Evolutionary conservation across 2,113 vertebrate species (phyloP), one percentile per base, ranked within the genome.

Genomic region (Brevimyrus niger): DNA sequence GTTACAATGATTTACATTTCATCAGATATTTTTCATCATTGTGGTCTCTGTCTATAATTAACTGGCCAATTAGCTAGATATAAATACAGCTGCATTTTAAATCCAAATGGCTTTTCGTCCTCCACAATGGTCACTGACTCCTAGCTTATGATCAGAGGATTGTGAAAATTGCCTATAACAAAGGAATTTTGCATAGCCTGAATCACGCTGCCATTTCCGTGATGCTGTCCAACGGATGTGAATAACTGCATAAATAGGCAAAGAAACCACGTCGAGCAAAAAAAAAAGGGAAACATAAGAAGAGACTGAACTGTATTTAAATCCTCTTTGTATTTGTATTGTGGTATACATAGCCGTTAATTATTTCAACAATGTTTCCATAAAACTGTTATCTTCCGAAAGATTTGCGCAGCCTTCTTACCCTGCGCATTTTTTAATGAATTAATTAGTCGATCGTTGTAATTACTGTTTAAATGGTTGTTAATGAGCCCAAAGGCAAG

Each of bases 381-480:
- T 93, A 93, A 94, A 95, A 95, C 91, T 91, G 91, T 94, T 94
- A 95, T 95, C 95, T 94, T 90, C 90, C 87, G 92, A 93, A 94
- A 95, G 92, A 95, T 95, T 95, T 94, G 92, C 92, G 92, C 90
- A 87, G 87, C 91, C 91, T 92, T 95, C 95, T 94, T 94, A 94
- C 69, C 91, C 88, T 42, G 90, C 93, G 93, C 93, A 92, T 93
- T 96, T 95, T 91, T 91, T 89, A 94, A 96, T 93, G 94, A 95
- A 96, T 96, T 95, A 96, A 96, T 96, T 96, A 96, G 94, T 91
- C 93, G 94, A 96, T 96, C 94, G 95, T 94, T 95, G 96, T 95
- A 96, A 96, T 96, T 95, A 96, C 95, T 96, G 96, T 96, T 96
- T 96, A 95, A 95, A 95, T 96, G 95, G 95, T 95, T 96, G 94